phyloP scores from a whole-genome alignment of 35 echinoderm and acorn worm species.

The Apostichopus californicus region DNA sequence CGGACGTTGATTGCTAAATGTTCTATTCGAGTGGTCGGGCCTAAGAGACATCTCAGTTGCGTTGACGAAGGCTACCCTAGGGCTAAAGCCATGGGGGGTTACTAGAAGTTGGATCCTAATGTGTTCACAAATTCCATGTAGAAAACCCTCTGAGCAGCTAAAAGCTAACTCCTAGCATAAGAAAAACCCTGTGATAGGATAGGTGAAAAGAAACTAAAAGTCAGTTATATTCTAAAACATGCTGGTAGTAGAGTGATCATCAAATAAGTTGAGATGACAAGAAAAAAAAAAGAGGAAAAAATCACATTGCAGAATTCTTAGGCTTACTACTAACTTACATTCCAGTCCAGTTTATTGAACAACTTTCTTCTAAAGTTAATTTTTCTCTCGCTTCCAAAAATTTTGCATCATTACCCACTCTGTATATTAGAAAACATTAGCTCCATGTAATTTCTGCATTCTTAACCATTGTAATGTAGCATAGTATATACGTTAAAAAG shows the following conservation, averaged over 20 bases:
- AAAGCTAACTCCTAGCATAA: constrained; percentile 48
- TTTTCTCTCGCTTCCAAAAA: no score
- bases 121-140: constrained; percentile 45
- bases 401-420: no score
- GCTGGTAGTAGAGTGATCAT: not conserved
- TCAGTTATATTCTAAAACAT: constrained; percentile 15
- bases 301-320: no score
- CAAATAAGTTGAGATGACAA: not conserved
- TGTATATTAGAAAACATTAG: no score
- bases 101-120: constrained; percentile 34
- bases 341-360: no score
- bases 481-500: no score
- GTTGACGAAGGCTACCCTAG: constrained; percentile 26
- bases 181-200: constrained; percentile 51
- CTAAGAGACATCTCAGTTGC: constrained; percentile 26
- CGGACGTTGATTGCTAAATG: constrained; percentile 31
- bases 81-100: constrained; percentile 36
- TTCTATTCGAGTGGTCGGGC: not conserved
- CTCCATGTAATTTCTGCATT: no score
- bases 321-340: no score
- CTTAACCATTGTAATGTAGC: no score
- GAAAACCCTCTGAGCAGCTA: constrained; percentile 49
- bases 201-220: constrained; percentile 49
- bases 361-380: no score
- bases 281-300: no score